These are phyloP conservation scores for Leptonema lineaticorne DNA, from an alignment of 1,140 invertebrate species.

Conservation along the genomic window DNA sequence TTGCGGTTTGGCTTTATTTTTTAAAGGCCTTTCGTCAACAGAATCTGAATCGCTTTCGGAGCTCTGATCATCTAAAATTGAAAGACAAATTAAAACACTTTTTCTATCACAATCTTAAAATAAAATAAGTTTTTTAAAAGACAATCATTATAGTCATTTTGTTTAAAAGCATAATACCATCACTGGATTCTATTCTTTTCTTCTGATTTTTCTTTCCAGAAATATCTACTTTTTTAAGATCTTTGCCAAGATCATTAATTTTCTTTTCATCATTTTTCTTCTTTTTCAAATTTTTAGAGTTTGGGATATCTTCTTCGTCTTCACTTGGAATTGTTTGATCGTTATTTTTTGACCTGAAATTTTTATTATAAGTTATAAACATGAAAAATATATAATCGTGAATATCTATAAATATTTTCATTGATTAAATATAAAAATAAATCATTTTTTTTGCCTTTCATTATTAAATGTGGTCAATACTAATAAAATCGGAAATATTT, in stretches of 20 bases:
- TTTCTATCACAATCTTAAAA: neutral
- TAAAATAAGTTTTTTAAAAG: neutral
- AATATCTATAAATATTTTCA: too few relatives aligned
- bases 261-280: slow-evolving; percentile 57
- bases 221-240: slow-evolving; percentile 54
- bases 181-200: slow-evolving; percentile 48
- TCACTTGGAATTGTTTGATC: slow-evolving; percentile 51
- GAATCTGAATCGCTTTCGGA: slow-evolving; percentile 47
- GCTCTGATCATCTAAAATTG: slow-evolving; percentile 50
- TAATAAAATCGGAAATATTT: slow-evolving; percentile 42
- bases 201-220: slow-evolving; percentile 57
- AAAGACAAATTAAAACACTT: neutral
- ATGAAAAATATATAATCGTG: neutral
- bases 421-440: too few relatives aligned
- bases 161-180: slow-evolving; percentile 41
- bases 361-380: slow-evolving; percentile 7
- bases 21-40: slow-evolving; percentile 46
- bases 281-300: slow-evolving; percentile 46
- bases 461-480: neutral
- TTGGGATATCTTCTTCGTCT: slow-evolving; percentile 53
- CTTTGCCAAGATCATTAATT: slow-evolving; percentile 55
- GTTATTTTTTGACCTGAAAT: slow-evolving; percentile 47
- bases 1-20: slow-evolving; percentile 55
- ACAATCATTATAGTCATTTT: neutral
- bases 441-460: neutral